These are phyloP conservation scores for Yponomeuta malinellus DNA, from an alignment of 2,888 invertebrate genomes.

Conservation along the genomic window DNA sequence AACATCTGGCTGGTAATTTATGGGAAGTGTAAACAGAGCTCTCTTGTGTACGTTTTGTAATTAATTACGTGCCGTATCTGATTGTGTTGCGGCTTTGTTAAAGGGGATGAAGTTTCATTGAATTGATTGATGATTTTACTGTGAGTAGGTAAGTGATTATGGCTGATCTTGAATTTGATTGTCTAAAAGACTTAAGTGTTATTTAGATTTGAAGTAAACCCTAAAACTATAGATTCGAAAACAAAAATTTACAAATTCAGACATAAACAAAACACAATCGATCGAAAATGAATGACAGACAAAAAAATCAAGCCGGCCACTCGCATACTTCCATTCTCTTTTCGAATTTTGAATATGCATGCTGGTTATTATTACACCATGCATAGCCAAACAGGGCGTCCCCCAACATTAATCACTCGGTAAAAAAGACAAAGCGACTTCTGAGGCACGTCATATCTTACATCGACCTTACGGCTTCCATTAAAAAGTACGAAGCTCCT, in stretches of 20 bases:
- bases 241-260: not conserved
- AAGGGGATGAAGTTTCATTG: constrained; percentile 30
- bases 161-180: too few species aligned
- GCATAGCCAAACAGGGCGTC: constrained; percentile 45
- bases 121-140: constrained; percentile 13
- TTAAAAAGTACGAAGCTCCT: constrained; percentile 33
- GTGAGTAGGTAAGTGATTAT: too few species aligned
- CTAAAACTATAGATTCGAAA: too few species aligned
- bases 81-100: constrained; percentile 35
- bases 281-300: not conserved
- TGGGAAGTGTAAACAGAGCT: constrained; percentile 64
- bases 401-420: constrained; percentile 67
- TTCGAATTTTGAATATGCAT: constrained; percentile 13
- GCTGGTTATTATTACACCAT: constrained; percentile 30
- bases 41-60: constrained; percentile 53
- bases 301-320: not conserved
- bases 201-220: too few species aligned
- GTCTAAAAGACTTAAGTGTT: too few species aligned
- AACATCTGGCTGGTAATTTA: constrained; percentile 71
- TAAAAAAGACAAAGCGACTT: constrained; percentile 72
- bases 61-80: constrained; percentile 50
- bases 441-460: constrained; percentile 52
- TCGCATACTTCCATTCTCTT: not conserved
- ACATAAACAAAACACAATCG: not conserved
- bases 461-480: constrained; percentile 52